A percentile compares a stretch with the other conserved stretches of the same genome.
phyloP scores from a whole-genome alignment of 1,140 invertebrate species.

The Gryon sp. region DNA sequence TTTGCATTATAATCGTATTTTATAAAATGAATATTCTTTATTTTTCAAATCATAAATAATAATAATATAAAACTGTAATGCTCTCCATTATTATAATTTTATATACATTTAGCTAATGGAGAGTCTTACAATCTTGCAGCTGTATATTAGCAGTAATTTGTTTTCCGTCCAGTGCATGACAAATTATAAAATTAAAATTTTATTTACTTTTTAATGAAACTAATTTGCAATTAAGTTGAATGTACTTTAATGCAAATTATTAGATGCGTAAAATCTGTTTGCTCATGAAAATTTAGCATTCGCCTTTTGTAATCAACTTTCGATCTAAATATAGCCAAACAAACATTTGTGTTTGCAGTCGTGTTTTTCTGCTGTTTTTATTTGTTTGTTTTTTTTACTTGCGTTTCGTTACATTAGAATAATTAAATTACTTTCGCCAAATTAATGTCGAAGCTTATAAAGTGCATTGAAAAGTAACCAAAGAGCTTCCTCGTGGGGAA shows the following conservation, averaged over 20 bases:
- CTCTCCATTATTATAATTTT: too few species aligned
- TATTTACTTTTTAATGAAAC: too few species aligned
- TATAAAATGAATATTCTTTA: too few species aligned
- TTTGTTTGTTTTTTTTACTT: constrained; percentile 8
- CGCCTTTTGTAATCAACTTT: constrained; percentile 28
- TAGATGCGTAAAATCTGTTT: not conserved
- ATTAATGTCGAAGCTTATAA: constrained; percentile 73
- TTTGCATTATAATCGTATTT: too few species aligned
- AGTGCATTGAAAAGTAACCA: constrained; percentile 71
- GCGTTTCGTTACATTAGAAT: constrained; percentile 69
- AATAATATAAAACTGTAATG: too few species aligned
- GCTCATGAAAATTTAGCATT: not conserved
- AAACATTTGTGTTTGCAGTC: constrained; percentile 38
- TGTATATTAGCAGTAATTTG: too few species aligned
- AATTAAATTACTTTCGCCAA: constrained; percentile 74
- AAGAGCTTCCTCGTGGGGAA: constrained; percentile 65
- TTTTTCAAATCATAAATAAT: too few species aligned
- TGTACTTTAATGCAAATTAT: not conserved
- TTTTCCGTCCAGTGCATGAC: too few species aligned
- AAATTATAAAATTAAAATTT: too few species aligned
- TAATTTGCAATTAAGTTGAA: not conserved
- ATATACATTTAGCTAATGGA: too few species aligned
- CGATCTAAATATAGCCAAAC: constrained; percentile 33
- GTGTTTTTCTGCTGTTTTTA: too few species aligned
- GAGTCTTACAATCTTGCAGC: too few species aligned